These are phyloP conservation scores for Saturnia pavonia DNA, from an alignment of 2,888 invertebrate species.

Conservation along the genomic window DNA sequence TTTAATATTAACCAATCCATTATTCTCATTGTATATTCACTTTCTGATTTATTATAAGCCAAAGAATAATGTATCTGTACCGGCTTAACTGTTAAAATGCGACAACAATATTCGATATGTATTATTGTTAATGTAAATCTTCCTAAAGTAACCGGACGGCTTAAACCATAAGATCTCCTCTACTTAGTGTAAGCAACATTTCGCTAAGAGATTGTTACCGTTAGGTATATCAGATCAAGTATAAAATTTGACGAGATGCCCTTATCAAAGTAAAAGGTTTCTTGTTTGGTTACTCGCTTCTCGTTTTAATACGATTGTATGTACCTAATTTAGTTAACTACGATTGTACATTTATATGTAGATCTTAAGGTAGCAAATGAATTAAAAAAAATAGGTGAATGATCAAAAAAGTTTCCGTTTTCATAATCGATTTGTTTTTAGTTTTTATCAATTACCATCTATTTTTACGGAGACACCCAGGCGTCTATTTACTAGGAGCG, in stretches of 20 bases:
- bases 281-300: neutral
- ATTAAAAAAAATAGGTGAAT: neutral
- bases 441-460: too few relatives aligned
- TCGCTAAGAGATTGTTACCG: neutral
- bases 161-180: neutral
- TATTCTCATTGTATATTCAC: neutral
- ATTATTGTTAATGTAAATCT: neutral
- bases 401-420: too few relatives aligned
- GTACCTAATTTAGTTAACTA: neutral
- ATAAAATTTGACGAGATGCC: neutral
- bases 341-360: neutral
- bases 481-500: too few relatives aligned
- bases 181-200: slow-evolving; percentile 2
- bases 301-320: neutral
- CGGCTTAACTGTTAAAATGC: neutral
- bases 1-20: neutral
- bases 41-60: neutral
- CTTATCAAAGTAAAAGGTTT: slow-evolving; percentile 4
- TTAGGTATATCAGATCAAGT: neutral
- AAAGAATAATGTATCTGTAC: neutral
- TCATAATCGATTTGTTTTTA: too few relatives aligned
- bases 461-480: too few relatives aligned
- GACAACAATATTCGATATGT: neutral
- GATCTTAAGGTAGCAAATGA: neutral
- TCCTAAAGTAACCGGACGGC: neutral